Conservation (phyloP, 92 coral and sea anemone genomes). For the Phenganax stokvisi region DNA sequence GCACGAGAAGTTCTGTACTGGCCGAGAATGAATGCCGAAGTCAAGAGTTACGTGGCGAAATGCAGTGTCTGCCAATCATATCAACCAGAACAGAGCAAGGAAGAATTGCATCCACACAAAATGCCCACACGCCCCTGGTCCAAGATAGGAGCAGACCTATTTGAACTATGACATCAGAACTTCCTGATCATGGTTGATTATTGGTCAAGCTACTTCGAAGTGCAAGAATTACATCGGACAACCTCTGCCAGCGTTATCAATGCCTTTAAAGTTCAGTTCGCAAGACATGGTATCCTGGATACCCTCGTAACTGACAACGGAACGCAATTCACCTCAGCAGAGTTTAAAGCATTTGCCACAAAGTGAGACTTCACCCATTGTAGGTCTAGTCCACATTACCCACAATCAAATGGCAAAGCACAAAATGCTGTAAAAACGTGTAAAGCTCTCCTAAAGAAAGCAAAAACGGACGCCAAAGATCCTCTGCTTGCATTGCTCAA, state of each 20-base stretch:
- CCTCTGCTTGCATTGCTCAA: constrained; percentile 41
- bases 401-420: too few species aligned
- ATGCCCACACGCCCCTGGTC: constrained; percentile 44
- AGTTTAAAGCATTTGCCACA: constrained; percentile 41
- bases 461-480: constrained; percentile 47
- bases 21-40: constrained; percentile 47
- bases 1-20: constrained; percentile 48
- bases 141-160: constrained; percentile 41
- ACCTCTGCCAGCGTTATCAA: constrained; percentile 35
- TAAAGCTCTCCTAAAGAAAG: constrained; percentile 29
- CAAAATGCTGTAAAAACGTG: constrained; percentile 39
- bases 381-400: constrained; percentile 47
- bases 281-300: constrained; percentile 50
- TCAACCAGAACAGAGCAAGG: constrained; percentile 43
- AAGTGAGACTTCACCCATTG: constrained; percentile 42
- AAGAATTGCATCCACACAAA: constrained; percentile 40
- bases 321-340: constrained; percentile 42
- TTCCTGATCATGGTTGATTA: constrained; percentile 37
- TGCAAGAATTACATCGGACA: constrained; percentile 36
- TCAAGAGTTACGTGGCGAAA: constrained; percentile 35
- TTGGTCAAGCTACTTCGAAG: constrained; percentile 42
- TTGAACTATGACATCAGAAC: constrained; percentile 37
- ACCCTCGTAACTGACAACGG: constrained; percentile 49
- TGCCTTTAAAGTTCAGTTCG: constrained; percentile 31
- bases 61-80: constrained; percentile 42